A percentile compares a stretch with the other conserved stretches of the same genome.
Conservation (phyloP, 2,797 vertebrate genomes). For the Rhadinocentrus ornatus region DNA sequence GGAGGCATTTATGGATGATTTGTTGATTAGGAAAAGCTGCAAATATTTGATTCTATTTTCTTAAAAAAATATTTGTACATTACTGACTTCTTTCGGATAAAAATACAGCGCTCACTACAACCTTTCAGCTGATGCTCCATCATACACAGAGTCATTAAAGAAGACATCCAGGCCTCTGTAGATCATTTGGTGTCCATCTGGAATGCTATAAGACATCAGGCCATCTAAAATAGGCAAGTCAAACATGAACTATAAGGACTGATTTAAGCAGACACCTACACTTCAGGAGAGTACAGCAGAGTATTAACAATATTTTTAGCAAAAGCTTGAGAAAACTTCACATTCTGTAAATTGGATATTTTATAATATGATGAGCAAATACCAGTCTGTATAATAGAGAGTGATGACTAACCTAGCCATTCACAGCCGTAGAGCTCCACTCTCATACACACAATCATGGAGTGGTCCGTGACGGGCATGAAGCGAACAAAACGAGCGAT, state of each 20-base stretch:
- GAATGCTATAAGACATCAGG: slow-evolving; percentile 91
- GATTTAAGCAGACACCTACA: not conserved
- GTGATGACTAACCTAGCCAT: slow-evolving; percentile 91
- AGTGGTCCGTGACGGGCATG: slow-evolving; percentile 93
- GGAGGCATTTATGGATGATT: slow-evolving; percentile 6
- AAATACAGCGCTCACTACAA: slow-evolving; percentile 56
- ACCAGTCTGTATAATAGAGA: not conserved
- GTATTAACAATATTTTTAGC: not conserved
- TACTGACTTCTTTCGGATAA: not conserved
- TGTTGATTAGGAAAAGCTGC: not conserved
- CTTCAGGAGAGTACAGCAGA: not conserved
- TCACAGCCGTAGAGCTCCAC: slow-evolving; percentile 97
- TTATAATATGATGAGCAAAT: not conserved
- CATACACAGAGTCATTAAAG: slow-evolving; percentile 95
- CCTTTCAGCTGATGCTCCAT: slow-evolving; percentile 90
- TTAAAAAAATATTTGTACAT: too few relatives aligned
- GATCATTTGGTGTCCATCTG: slow-evolving; percentile 91
- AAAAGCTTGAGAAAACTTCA: not conserved
- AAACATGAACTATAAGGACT: slow-evolving; percentile 1
- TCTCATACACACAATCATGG: slow-evolving; percentile 94
- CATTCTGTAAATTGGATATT: not conserved
- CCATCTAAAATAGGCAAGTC: slow-evolving; percentile 83
- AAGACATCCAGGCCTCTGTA: slow-evolving; percentile 87
- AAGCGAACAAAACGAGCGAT: slow-evolving; percentile 94
- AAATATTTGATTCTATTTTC: not conserved